Percentiles rank a stretch among this genome's conserved stretches.
phyloP scores from a whole-genome alignment of 2,797 vertebrate species.

The Thunnus albacares region DNA sequence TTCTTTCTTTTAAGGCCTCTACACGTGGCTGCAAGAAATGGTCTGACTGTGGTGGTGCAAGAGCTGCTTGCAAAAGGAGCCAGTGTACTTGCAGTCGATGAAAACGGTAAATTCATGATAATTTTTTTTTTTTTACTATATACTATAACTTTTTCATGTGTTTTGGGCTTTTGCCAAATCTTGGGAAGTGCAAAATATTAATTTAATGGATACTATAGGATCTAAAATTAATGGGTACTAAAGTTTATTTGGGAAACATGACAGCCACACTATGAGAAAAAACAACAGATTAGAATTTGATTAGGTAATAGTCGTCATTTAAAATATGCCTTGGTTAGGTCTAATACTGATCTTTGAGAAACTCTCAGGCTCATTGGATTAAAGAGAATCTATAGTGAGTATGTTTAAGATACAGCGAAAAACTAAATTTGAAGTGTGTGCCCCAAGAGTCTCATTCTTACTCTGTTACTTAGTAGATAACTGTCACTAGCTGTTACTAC shows the following conservation, averaged over 20 bases:
- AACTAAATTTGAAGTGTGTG: no score
- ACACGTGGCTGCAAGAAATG: slow-evolving; percentile 98
- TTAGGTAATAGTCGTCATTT: neutral
- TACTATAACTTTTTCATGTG: neutral
- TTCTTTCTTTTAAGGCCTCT: slow-evolving; percentile 88
- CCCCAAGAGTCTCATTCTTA: no score
- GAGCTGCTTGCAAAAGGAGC: slow-evolving; percentile 97
- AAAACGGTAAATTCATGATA: slow-evolving; percentile 90
- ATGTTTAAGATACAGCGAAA: no score
- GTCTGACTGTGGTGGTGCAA: slow-evolving; percentile 97
- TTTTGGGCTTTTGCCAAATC: neutral
- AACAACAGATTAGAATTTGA: neutral
- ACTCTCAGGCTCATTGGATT: no score
- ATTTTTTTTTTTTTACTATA: neutral
- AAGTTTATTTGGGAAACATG: neutral
- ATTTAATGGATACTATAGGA: neutral
- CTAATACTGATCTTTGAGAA: no score
- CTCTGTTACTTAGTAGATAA: no score
- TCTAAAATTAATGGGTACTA: no score
- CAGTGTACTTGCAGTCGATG: slow-evolving; percentile 97
- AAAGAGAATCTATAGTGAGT: no score
- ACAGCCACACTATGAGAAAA: neutral
- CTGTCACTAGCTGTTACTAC: no score
- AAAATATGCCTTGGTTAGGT: no score
- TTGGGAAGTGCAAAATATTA: neutral